Conservation (phyloP, 2,797 vertebrate genomes). For the Smutsia temminckii region DNA sequence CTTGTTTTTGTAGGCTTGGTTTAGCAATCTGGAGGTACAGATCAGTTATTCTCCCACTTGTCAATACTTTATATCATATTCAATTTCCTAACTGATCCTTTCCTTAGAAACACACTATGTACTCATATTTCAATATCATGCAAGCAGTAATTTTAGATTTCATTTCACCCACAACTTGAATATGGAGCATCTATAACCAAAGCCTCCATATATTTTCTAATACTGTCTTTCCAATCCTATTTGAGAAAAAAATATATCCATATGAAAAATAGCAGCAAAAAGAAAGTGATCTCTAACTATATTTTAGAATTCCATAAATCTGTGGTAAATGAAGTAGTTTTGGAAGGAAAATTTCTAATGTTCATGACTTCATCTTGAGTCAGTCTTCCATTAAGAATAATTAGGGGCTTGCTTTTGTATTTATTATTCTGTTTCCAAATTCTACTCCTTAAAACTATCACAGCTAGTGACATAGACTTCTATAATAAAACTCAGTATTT, state of each 20-base stretch:
- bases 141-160: background rate
- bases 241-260: background rate
- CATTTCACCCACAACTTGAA: conserved; percentile 10
- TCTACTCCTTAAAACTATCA: background rate
- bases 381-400: conserved; percentile 50
- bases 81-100: background rate
- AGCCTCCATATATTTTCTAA: background rate
- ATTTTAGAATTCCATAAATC: conserved; percentile 51
- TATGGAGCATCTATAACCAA: background rate
- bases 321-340: background rate
- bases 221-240: background rate
- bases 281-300: background rate
- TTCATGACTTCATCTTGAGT: background rate
- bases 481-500: background rate
- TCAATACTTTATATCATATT: background rate
- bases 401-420: conserved; percentile 24
- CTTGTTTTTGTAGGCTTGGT: background rate
- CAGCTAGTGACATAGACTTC: background rate
- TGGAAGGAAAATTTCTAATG: conserved; percentile 34
- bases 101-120: background rate
- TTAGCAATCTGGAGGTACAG: background rate
- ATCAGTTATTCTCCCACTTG: background rate
- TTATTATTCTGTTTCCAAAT: conserved; percentile 14
- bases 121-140: background rate
- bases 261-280: conserved; percentile 11